These are phyloP conservation scores for Anthoscopus minutus DNA, from an alignment of 2,113 vertebrate genomes.

Conservation along the genomic window DNA sequence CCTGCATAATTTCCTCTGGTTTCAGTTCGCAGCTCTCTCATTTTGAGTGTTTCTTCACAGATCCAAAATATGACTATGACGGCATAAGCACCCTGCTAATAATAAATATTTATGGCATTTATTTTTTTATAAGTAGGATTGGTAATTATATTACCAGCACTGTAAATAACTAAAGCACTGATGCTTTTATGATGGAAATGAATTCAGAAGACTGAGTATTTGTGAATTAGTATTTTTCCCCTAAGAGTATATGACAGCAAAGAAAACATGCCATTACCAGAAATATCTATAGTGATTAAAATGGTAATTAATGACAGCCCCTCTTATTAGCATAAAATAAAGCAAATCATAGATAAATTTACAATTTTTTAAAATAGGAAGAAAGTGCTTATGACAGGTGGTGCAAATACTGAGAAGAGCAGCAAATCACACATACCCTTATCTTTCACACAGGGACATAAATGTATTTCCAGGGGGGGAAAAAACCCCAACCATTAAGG, in stretches of 20 bases:
- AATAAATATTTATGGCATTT: slow-evolving; percentile 54
- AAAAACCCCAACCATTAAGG: not conserved
- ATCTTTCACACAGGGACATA: not conserved
- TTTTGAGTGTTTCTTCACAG: not conserved
- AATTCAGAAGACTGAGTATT: slow-evolving; percentile 53
- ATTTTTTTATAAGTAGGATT: slow-evolving; percentile 26
- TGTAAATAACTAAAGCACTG: slow-evolving; percentile 57
- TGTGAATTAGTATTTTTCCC: slow-evolving; percentile 55
- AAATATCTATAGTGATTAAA: slow-evolving; percentile 65
- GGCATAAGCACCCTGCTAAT: not conserved
- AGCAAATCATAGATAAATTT: not conserved
- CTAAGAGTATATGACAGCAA: slow-evolving; percentile 38
- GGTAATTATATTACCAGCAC: slow-evolving; percentile 54
- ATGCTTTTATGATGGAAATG: slow-evolving; percentile 64
- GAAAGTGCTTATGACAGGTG: not conserved
- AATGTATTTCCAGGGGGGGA: not conserved
- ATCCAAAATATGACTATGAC: not conserved
- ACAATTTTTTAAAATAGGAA: not conserved
- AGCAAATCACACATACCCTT: not conserved
- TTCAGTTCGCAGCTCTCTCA: not conserved
- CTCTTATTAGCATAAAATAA: slow-evolving; percentile 53
- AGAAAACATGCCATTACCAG: slow-evolving; percentile 61
- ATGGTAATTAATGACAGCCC: slow-evolving; percentile 57
- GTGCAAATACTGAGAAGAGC: not conserved
- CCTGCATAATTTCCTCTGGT: not conserved